A percentile compares a stretch with the other conserved stretches of the same genome.
phyloP scores from a whole-genome alignment of 2,888 invertebrate genomes.

The Troides aeacus region DNA sequence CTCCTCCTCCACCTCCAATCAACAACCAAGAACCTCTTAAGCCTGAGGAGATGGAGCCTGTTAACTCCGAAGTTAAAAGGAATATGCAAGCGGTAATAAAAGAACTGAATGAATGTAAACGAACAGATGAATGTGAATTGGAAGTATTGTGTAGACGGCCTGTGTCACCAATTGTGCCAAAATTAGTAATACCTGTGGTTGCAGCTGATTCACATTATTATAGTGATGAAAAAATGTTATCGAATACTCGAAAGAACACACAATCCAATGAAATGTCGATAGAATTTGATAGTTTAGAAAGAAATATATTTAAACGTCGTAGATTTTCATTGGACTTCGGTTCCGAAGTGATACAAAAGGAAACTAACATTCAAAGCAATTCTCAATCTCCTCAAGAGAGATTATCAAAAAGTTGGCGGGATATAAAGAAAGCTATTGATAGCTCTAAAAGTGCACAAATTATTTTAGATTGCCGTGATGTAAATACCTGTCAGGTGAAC shows the following conservation, averaged over 20 bases:
- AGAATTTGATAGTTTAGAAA: conserved; percentile 68
- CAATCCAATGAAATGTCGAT: conserved; percentile 40
- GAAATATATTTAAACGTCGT: conserved; percentile 53
- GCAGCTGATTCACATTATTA: conserved; percentile 68
- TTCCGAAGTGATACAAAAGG: conserved; percentile 67
- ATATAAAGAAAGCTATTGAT: conserved; percentile 55
- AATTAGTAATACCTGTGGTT: conserved; percentile 69
- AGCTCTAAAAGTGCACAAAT: conserved; percentile 49
- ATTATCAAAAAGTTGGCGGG: conserved; percentile 68
- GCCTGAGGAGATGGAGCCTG: conserved; percentile 55
- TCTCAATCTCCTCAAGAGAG: conserved; percentile 52
- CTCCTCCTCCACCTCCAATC: conserved; percentile 66
- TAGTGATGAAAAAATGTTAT: conserved; percentile 61
- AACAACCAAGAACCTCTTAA: conserved; percentile 37
- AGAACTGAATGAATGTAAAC: conserved; percentile 71
- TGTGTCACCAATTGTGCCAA: conserved; percentile 51
- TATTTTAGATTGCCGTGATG: conserved; percentile 54
- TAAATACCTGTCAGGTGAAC: conserved; percentile 73
- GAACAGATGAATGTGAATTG: conserved; percentile 50
- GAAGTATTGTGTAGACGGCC: conserved; percentile 55
- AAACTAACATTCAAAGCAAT: conserved; percentile 46
- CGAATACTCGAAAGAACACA: conserved; percentile 47
- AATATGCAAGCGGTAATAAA: conserved; percentile 83
- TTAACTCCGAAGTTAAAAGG: conserved; percentile 77
- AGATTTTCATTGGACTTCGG: conserved; percentile 67